Percentiles rank a stretch among this genome's conserved stretches.
Evolutionary conservation across 35 echinoderm and acorn worm species (phyloP).

Genomic region (Lytechinus pictus): DNA sequence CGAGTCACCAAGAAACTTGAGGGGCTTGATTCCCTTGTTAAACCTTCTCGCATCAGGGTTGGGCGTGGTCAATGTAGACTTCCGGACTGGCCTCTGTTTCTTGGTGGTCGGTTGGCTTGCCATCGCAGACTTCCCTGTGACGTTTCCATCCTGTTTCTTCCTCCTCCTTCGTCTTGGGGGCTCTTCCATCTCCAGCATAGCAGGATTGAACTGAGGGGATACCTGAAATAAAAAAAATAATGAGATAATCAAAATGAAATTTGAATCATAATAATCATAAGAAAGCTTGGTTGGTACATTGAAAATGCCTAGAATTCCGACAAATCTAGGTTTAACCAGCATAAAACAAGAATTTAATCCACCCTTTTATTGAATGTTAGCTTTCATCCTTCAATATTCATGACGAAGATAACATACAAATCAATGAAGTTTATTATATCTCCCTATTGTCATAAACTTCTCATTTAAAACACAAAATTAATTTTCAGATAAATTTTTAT

Average conservation of each 20-base stretch:
- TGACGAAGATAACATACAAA: no score
- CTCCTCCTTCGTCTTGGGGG: not conserved
- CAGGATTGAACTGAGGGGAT: conserved; percentile 18
- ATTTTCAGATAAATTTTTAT: no score
- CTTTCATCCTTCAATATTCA: no score
- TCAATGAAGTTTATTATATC: no score
- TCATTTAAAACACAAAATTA: no score
- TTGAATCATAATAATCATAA: not conserved
- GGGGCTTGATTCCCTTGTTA: not conserved
- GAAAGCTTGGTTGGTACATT: not conserved
- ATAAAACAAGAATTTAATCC: no score
- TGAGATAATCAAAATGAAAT: not conserved
- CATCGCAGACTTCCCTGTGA: conserved; percentile 37
- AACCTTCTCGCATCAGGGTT: not conserved
- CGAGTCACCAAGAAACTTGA: conserved; percentile 22
- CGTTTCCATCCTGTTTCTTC: not conserved
- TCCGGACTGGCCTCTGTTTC: not conserved
- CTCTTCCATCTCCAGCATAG: conserved; percentile 34
- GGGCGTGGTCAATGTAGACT: conserved; percentile 6
- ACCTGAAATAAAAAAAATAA: conserved; percentile 8
- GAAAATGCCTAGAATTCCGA: no score
- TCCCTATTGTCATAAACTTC: no score
- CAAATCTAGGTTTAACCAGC: no score
- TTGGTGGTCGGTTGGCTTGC: not conserved
- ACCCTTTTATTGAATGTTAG: no score